These are phyloP conservation scores for Quadroppia sp. DNA, from an alignment of 2,888 invertebrate species.

Conservation along the genomic window DNA sequence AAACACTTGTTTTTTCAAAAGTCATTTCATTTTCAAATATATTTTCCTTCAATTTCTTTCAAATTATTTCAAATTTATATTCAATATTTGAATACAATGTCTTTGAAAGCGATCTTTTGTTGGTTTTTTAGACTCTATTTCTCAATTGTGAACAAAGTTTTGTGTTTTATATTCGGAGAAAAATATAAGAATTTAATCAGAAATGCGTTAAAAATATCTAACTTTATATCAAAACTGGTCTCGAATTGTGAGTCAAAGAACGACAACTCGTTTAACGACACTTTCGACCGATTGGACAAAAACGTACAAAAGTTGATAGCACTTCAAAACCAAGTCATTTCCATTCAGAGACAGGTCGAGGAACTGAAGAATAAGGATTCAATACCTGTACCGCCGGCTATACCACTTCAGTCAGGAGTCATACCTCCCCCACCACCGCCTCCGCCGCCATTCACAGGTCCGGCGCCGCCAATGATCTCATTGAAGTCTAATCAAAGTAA, in stretches of 20 bases:
- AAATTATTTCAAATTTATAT: slow-evolving; percentile 6
- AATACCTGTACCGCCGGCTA: background rate
- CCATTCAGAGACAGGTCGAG: background rate
- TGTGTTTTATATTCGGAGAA: background rate
- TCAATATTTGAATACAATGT: background rate
- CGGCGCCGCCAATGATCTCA: slow-evolving; percentile 1
- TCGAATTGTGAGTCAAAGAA: background rate
- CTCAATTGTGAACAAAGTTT: background rate
- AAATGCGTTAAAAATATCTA: background rate
- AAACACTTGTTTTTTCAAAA: background rate
- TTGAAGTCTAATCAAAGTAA: too few species aligned
- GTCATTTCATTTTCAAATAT: background rate
- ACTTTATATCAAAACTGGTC: background rate
- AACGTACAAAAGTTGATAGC: background rate
- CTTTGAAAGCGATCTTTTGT: background rate
- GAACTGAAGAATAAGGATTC: background rate
- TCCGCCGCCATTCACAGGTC: background rate
- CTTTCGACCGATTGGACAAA: background rate
- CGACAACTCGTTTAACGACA: background rate
- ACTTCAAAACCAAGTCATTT: slow-evolving; percentile 19
- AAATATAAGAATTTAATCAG: background rate
- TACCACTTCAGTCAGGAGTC: background rate
- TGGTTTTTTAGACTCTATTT: background rate
- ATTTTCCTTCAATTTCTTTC: too few species aligned
- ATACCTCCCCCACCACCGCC: slow-evolving; percentile 15